Evolutionary conservation across 2,113 vertebrate genomes (phyloP).

Genomic region (Laticauda colubrina): DNA sequence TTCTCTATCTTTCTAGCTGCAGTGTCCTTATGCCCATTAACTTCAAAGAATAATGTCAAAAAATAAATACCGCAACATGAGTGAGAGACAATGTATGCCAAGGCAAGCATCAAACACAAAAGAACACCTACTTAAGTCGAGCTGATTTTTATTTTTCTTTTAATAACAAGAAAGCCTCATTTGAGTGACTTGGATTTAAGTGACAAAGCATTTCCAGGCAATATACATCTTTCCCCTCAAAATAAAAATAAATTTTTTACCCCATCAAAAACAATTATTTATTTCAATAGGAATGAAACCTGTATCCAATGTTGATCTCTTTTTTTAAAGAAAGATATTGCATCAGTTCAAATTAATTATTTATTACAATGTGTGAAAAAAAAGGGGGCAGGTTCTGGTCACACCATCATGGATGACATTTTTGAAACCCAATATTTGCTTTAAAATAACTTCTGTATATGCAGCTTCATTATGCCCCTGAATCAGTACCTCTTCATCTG

Average conservation of each 20-base stretch:
- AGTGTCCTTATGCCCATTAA: slow-evolving; percentile 20
- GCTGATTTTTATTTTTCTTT: not conserved
- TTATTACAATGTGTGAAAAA: not conserved
- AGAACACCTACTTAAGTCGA: slow-evolving; percentile 22
- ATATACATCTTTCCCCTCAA: not conserved
- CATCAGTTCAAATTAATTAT: not conserved
- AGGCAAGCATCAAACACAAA: not conserved
- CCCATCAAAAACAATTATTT: not conserved
- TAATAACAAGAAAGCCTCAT: not conserved
- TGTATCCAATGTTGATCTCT: not conserved
- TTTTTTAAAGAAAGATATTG: not conserved
- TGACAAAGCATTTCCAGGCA: no score
- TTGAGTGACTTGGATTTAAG: not conserved
- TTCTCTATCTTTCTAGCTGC: not conserved
- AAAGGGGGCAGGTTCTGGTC: not conserved
- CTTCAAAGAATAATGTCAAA: slow-evolving; percentile 27
- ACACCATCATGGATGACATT: not conserved
- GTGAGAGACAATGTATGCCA: slow-evolving; percentile 6
- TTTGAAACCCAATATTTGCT: not conserved
- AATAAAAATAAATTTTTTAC: not conserved
- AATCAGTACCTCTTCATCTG: not conserved
- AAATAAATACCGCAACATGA: slow-evolving; percentile 7
- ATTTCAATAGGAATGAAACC: not conserved
- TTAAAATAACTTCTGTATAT: not conserved
- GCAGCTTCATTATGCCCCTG: not conserved